Evolutionary conservation across 2,797 vertebrate species (phyloP), one percentile per base, ranked within the genome.

Genomic region (Columba guinea): DNA sequence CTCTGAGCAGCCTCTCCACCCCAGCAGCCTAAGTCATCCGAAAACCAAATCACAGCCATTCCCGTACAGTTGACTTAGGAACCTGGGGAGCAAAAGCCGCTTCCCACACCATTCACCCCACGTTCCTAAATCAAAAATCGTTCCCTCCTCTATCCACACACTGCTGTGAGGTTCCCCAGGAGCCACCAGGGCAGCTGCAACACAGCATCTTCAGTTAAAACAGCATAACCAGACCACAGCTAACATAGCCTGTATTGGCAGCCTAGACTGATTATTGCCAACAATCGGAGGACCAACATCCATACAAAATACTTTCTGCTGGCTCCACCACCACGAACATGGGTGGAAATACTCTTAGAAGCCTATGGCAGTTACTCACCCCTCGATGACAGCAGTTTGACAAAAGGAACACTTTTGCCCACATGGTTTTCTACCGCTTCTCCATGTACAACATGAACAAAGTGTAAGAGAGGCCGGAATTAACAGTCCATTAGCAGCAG

Each of bases 81-180:
- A 68, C 6, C 23, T 2, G 1, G 10, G 28, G 39, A 87, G 20
- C 12, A 53, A 81, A 49, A 81, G 28, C 3, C 0, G 0, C 23
- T 74, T 65, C 64, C 76, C 51, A 34, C 1, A 1, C 6, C 18
- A 22, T 17, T 26, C 68, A 80, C 22, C 37, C 4, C 34, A 37
- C 30, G 53, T 49, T 68, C 65, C 53, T 24, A 26, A 78, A 28
- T 12, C 62, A 75, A 53, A n/a, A 19, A 81, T 19, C 3, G 0
- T 32, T 56, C 35, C 39, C 27, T 44, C 34, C 44, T 68, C 63
- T 58, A 23, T 15, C 46, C 30, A 73, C 34, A 49, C 30, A 13
- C 27, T 23, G 16, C 13, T 16, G 18, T 35, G 18, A 60, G n/a
- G 20, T 41, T 60, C 24, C 53, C 21, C 0, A 1, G 4, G 18